Evolutionary conservation across 2,888 invertebrate species (phyloP).

Genomic region (Iphiclides podalirius): DNA sequence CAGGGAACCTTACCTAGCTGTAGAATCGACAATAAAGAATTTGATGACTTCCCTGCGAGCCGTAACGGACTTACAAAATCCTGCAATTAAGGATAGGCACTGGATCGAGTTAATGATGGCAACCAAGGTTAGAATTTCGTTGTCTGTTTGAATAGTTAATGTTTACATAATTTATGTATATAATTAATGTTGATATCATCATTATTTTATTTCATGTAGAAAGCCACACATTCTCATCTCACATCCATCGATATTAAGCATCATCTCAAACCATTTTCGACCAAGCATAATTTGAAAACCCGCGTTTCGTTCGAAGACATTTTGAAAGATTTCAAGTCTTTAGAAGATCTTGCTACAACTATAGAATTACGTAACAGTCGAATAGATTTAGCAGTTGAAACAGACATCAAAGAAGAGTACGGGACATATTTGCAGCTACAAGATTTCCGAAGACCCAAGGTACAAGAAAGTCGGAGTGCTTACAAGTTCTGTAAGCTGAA

Average conservation of each 20-base stretch:
- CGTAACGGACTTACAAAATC: constrained; percentile 96
- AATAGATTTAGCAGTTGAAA: constrained; percentile 16
- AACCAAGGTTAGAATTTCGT: constrained; percentile 92
- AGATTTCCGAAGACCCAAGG: constrained; percentile 57
- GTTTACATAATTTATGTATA: no score
- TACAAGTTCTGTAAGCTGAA: constrained; percentile 47
- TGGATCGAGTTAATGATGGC: constrained; percentile 97
- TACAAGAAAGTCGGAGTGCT: constrained; percentile 40
- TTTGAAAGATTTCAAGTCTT: constrained; percentile 48
- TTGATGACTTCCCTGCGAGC: constrained; percentile 95
- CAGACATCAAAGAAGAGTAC: constrained; percentile 24
- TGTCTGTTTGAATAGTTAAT: no score
- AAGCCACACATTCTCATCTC: constrained; percentile 47
- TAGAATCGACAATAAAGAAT: constrained; percentile 92
- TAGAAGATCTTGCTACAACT: constrained; percentile 29
- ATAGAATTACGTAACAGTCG: constrained; percentile 20
- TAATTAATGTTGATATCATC: constrained; percentile 24
- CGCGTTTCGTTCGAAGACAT: constrained; percentile 47
- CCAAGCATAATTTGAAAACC: constrained; percentile 32
- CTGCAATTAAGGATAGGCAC: constrained; percentile 95
- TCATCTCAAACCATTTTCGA: constrained; percentile 35
- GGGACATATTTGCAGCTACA: constrained; percentile 45
- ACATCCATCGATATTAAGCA: constrained; percentile 48
- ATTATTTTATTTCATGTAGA: constrained; percentile 50
- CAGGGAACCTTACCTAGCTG: constrained; percentile 88